phyloP scores from a whole-genome alignment of 2,113 vertebrate species.

The zebrafish (Danio rerio) region DNA sequence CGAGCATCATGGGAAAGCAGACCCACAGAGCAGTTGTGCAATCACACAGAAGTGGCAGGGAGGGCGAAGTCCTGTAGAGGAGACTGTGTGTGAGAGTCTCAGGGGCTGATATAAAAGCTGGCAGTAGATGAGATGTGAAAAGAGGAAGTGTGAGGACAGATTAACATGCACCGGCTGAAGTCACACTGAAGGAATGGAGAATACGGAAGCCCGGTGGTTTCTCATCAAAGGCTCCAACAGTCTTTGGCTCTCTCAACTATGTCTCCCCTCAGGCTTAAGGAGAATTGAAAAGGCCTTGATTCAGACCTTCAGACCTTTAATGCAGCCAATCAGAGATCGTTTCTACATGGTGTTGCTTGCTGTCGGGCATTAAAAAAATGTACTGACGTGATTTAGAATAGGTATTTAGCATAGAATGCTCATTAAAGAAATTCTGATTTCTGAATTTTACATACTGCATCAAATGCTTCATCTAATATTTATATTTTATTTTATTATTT shows the following conservation, averaged over 20 bases:
- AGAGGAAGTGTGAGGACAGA: conserved; percentile 43
- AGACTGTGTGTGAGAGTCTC: conserved; percentile 12
- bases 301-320: not conserved
- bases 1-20: conserved; percentile 26
- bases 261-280: conserved; percentile 18
- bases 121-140: conserved; percentile 56
- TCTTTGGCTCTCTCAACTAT: conserved; percentile 6
- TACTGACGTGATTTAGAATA: too few species aligned
- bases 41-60: conserved; percentile 10
- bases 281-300: conserved; percentile 6
- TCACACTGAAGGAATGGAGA: conserved; percentile 43
- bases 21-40: conserved; percentile 14
- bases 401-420: too few species aligned
- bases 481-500: too few species aligned
- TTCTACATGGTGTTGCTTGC: too few species aligned
- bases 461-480: too few species aligned
- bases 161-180: conserved; percentile 50
- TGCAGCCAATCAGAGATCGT: conserved; percentile 38
- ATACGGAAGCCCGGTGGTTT: conserved; percentile 43
- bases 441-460: too few species aligned
- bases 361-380: too few species aligned
- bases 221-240: conserved; percentile 42
- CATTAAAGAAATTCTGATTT: too few species aligned
- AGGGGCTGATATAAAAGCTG: conserved; percentile 47
- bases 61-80: not conserved